Percentiles rank a stretch among this genome's conserved stretches.
Evolutionary conservation across 53 echinoderm and acorn worm species (phyloP).

Genomic region (Holothuria leucospilota): DNA sequence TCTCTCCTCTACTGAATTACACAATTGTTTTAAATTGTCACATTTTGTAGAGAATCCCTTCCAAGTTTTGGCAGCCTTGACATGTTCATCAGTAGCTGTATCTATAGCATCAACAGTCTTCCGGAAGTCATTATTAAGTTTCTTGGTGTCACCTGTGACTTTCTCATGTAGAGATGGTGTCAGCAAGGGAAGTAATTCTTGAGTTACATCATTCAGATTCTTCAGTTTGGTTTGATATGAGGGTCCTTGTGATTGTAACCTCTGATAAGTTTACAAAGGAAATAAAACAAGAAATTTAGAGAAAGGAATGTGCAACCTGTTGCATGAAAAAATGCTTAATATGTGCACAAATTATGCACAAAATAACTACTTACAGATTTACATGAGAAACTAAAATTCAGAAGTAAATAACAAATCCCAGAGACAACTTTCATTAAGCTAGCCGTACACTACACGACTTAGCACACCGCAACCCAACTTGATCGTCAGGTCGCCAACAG

Average conservation of each 20-base stretch:
- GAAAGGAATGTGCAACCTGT: no score
- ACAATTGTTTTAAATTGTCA: slow-evolving; percentile 1
- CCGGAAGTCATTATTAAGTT: neutral
- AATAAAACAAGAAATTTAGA: no score
- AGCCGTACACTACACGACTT: no score
- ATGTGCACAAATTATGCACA: no score
- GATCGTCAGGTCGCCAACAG: no score
- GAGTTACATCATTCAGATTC: slow-evolving; percentile 68
- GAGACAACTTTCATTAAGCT: no score
- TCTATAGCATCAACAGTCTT: neutral
- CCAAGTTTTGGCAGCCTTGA: slow-evolving; percentile 3
- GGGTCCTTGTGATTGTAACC: slow-evolving; percentile 80
- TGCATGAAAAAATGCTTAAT: no score
- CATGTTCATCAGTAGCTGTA: neutral
- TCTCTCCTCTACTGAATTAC: neutral
- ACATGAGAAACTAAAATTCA: no score
- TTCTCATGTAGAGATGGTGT: slow-evolving; percentile 16
- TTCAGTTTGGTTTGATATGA: slow-evolving; percentile 81
- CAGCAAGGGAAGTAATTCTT: slow-evolving; percentile 73
- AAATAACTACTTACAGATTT: no score
- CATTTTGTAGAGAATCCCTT: neutral
- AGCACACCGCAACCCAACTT: no score
- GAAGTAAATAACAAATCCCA: no score
- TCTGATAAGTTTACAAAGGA: slow-evolving; percentile 50
- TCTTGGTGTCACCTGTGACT: neutral